Conservation (phyloP, 1,140 invertebrate species). For the Bombus soroeensis region DNA sequence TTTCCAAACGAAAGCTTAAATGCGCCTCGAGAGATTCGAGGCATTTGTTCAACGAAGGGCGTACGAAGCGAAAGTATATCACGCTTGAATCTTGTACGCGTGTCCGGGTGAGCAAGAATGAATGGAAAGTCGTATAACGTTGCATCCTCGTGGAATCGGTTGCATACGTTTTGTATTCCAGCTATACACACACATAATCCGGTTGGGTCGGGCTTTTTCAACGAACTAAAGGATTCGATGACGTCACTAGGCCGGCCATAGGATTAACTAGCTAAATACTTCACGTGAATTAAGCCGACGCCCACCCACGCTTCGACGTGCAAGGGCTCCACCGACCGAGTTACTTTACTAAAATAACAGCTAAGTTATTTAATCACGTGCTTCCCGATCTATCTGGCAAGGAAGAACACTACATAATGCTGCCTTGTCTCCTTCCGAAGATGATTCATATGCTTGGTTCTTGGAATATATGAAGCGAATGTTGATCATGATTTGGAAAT, state of each 20-base stretch:
- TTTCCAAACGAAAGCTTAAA: slow-evolving; percentile 45
- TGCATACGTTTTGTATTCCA: slow-evolving; percentile 5
- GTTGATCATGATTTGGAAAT: neutral
- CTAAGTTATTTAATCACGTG: slow-evolving; percentile 55
- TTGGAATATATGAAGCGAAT: neutral
- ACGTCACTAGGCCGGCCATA: slow-evolving; percentile 72
- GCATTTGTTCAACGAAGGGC: neutral
- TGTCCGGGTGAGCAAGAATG: neutral
- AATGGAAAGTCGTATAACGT: neutral
- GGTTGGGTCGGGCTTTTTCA: slow-evolving; percentile 26
- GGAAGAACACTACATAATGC: slow-evolving; percentile 17
- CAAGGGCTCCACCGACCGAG: slow-evolving; percentile 25
- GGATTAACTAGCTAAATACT: slow-evolving; percentile 76
- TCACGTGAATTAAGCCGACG: slow-evolving; percentile 74
- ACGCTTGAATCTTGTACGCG: neutral
- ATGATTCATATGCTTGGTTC: neutral
- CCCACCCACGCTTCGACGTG: slow-evolving; percentile 66
- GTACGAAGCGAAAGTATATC: slow-evolving; percentile 5
- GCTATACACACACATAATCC: neutral
- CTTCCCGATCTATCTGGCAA: slow-evolving; percentile 2
- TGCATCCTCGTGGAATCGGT: neutral
- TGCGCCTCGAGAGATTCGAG: neutral
- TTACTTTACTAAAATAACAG: slow-evolving; percentile 77
- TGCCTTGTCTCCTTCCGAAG: neutral
- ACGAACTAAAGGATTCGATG: slow-evolving; percentile 61